These are phyloP conservation scores for Ahaetulla prasina DNA, from an alignment of 2,113 vertebrate genomes.

Conservation along the genomic window DNA sequence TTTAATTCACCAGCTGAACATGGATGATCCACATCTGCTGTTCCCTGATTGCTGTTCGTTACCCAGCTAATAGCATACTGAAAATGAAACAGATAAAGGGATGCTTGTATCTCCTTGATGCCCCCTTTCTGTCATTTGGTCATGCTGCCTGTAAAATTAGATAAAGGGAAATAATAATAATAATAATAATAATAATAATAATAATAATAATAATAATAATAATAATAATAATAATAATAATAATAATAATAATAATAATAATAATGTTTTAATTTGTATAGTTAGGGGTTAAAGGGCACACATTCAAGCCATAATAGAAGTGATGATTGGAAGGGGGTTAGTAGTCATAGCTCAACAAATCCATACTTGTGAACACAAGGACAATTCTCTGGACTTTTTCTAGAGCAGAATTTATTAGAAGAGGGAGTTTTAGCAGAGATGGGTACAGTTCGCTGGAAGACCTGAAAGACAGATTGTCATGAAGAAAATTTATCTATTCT, in stretches of 20 bases:
- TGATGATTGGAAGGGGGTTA: not conserved
- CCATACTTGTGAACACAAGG: not conserved
- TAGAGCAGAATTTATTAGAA: not conserved
- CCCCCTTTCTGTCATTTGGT: not conserved
- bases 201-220: no score
- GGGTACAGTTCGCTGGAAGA: not conserved
- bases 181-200: no score
- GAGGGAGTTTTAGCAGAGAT: not conserved
- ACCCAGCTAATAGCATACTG: not conserved
- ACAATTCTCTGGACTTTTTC: not conserved
- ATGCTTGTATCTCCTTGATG: slow-evolving; percentile 4
- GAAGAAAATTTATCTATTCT: not conserved
- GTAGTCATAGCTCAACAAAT: not conserved
- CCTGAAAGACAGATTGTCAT: not conserved
- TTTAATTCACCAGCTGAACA: not conserved
- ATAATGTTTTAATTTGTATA: no score
- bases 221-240: no score
- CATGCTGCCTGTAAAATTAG: not conserved
- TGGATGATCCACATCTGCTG: not conserved
- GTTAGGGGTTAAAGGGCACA: not conserved
- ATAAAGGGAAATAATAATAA: slow-evolving; percentile 8
- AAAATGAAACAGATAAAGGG: not conserved
- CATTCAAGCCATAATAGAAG: not conserved
- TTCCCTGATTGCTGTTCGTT: slow-evolving; percentile 3
- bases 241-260: no score